Conservation (phyloP, 1,140 invertebrate species). For the Pteromalus puparum region DNA sequence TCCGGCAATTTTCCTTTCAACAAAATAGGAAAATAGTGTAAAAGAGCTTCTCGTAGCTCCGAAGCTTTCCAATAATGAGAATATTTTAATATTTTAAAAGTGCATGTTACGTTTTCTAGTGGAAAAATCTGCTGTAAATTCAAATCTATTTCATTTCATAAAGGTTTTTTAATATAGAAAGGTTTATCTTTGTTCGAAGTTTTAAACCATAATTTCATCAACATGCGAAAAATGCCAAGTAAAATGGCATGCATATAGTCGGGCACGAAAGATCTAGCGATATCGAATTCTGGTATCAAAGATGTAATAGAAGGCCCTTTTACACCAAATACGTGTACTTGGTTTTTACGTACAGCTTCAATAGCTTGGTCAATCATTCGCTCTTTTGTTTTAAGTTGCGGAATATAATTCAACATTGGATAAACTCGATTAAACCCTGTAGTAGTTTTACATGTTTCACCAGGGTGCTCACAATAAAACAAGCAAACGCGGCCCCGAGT, state of each 20-base stretch:
- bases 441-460: conserved; percentile 9
- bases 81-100: too few species aligned
- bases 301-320: conserved; percentile 22
- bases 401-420: neutral
- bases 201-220: conserved; percentile 39
- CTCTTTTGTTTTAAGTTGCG: neutral
- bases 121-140: neutral
- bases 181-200: neutral
- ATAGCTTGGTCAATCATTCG: neutral
- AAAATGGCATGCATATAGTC: too few species aligned
- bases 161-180: conserved; percentile 15
- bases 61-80: too few species aligned
- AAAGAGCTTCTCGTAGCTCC: too few species aligned
- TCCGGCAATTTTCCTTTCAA: too few species aligned
- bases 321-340: neutral
- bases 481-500: too few species aligned
- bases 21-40: too few species aligned
- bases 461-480: conserved; percentile 43
- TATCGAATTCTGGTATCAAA: neutral
- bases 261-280: neutral
- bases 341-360: neutral
- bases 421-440: conserved; percentile 6
- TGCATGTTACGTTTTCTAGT: too few species aligned
- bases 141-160: conserved; percentile 35
- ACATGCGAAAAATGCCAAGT: conserved; percentile 6